These are phyloP conservation scores for Gortyna flavago DNA, from an alignment of 2,888 invertebrate genomes.

Conservation along the genomic window DNA sequence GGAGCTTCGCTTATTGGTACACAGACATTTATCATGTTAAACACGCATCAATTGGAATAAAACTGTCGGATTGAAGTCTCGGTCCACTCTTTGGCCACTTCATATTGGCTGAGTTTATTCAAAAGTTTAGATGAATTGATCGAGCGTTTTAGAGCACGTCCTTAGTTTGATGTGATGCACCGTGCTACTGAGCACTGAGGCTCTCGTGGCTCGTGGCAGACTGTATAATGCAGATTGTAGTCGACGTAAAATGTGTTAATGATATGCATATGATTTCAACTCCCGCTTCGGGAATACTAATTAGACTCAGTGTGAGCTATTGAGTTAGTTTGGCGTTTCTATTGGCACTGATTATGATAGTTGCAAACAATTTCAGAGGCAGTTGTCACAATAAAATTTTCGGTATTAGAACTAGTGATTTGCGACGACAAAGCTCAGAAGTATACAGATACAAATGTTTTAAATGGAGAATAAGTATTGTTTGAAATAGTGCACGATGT, in stretches of 20 bases:
- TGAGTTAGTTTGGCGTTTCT: background rate
- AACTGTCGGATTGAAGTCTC: conserved; percentile 61
- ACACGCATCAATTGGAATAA: conserved; percentile 71
- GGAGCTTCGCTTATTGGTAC: conserved; percentile 55
- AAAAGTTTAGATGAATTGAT: background rate
- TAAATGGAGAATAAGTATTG: background rate
- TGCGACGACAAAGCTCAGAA: background rate
- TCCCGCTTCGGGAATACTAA: conserved; percentile 10
- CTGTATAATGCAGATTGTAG: background rate
- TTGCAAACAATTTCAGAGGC: background rate
- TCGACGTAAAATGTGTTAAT: conserved; percentile 22
- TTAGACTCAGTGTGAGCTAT: conserved; percentile 8
- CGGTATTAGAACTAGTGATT: background rate
- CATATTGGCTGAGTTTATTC: background rate
- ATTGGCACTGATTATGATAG: background rate
- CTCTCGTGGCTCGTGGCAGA: background rate
- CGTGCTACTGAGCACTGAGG: too few species aligned
- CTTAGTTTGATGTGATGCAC: background rate
- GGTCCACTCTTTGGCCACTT: conserved; percentile 13
- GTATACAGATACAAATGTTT: conserved; percentile 1
- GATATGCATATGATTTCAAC: conserved; percentile 14
- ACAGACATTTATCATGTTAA: conserved; percentile 66
- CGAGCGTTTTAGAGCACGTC: background rate
- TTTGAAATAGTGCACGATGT: background rate
- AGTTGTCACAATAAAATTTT: background rate